Evolutionary conservation across 1,140 invertebrate species (phyloP).

Genomic region (Zaprionus inermis): DNA sequence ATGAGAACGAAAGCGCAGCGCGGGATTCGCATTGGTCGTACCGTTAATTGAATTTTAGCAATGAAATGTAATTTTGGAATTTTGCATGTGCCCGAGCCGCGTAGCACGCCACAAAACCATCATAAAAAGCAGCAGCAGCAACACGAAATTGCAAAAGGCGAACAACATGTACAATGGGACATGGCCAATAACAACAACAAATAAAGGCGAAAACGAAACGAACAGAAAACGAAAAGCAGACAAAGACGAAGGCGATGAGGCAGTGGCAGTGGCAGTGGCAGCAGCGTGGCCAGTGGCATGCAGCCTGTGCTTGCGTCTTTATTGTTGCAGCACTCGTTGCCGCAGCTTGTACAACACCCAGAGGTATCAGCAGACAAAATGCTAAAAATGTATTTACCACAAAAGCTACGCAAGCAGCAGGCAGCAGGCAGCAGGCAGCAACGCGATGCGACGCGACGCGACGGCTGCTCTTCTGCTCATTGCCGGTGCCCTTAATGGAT

Average conservation of each 20-base stretch:
- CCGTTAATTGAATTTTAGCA: conserved; percentile 80
- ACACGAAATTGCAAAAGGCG: conserved; percentile 68
- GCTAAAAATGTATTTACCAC: conserved; percentile 84
- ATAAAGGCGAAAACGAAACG: conserved; percentile 8
- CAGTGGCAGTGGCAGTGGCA: not conserved
- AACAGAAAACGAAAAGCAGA: conserved; percentile 8
- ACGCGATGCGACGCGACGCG: conserved; percentile 8
- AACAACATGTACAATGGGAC: conserved; percentile 66
- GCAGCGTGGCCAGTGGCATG: conserved; percentile 67
- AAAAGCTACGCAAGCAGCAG: conserved; percentile 54
- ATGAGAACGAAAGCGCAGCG: conserved; percentile 57
- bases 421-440: conserved; percentile 28
- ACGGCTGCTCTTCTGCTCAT: conserved; percentile 36
- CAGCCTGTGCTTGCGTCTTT: conserved; percentile 67
- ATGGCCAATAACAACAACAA: conserved; percentile 37
- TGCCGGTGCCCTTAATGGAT: conserved; percentile 83
- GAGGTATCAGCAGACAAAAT: conserved; percentile 82
- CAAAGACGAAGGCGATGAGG: not conserved
- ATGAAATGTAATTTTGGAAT: conserved; percentile 79
- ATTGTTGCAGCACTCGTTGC: conserved; percentile 60
- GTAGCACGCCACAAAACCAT: conserved; percentile 72
- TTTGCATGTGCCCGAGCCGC: conserved; percentile 65
- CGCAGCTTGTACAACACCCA: conserved; percentile 79
- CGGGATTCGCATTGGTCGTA: conserved; percentile 41
- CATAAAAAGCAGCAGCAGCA: conserved; percentile 44